Conservation (phyloP, 2,797 vertebrate species). For the Brachyrhaphis roseni region DNA sequence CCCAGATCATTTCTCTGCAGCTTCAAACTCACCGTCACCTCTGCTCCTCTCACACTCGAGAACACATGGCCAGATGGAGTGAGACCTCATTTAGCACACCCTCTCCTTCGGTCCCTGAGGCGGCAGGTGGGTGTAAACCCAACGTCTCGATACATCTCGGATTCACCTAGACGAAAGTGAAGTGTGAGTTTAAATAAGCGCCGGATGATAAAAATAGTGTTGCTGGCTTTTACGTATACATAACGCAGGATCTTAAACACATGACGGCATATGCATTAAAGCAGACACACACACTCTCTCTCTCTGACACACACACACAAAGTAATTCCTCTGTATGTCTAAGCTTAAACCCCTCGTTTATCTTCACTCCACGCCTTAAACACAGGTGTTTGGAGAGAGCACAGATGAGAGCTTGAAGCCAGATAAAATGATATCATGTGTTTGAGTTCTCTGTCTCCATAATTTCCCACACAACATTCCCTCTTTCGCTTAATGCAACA, state of each 20-base stretch:
- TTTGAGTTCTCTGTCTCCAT: conserved; percentile 27
- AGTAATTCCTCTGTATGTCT: conserved; percentile 52
- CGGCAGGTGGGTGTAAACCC: conserved; percentile 63
- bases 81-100: conserved; percentile 22
- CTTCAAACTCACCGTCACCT: conserved; percentile 74
- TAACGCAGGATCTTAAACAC: conserved; percentile 40
- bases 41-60: conserved; percentile 56
- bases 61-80: conserved; percentile 55
- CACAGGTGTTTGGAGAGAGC: conserved; percentile 74
- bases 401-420: conserved; percentile 57
- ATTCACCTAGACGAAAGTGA: conserved; percentile 23
- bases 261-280: conserved; percentile 7
- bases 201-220: conserved; percentile 52
- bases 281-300: conserved; percentile 10
- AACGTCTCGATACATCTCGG: conserved; percentile 14
- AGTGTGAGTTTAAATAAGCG: conserved; percentile 54
- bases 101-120: conserved; percentile 32
- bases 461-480: conserved; percentile 56
- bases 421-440: conserved; percentile 64
- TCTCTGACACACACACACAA: conserved; percentile 9
- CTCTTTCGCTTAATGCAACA: conserved; percentile 49
- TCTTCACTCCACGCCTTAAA: conserved; percentile 74
- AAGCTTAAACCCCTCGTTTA: conserved; percentile 66
- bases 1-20: conserved; percentile 71
- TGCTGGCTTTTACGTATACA: conserved; percentile 44